Base-by-base conservation (phyloP, 2,888 invertebrate genomes). In the Agonopterix alstromeriana region DNA sequence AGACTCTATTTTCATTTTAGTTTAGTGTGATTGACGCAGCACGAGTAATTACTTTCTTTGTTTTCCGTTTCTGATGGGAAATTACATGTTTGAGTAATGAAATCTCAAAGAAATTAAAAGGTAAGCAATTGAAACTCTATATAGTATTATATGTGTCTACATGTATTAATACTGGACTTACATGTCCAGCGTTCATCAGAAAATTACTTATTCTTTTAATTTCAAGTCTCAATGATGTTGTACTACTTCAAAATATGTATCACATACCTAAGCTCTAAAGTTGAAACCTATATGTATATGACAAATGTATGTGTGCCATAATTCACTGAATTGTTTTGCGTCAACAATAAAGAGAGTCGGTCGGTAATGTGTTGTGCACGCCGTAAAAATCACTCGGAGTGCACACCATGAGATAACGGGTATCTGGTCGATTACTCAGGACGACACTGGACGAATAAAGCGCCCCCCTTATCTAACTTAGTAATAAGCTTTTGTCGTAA, bases 391-490 rank as follows among this genome's bases (percentile, higher is more conserved):
- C 67, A 67, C 70, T 60, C 67, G 56, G 61, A 66, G 63, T 68
- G 70, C 67, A 66, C 63, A 63, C 62, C 60, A 52, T 53, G 56
- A 76, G 82, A 84, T 81, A 80, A 60, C 65, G 12, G 60, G 60
- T 82, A 83, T 82, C 83, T 59, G 53, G 54, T 52, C 72, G 73
- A 82, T 82, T 81, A 81, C 67, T 82, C 82, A 77, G 55, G 54
- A 63, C 56, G 73, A 73, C 76, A 69, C 64, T 57, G 65, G 61
- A 68, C 69, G 63, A 70, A 67, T 70, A 73, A 75, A 73, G 42
- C 67, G 62, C 63, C 67, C 57, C 17, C 62, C 66, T 75, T 77
- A 80, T 77, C 78, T 61, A 27, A 27, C 27, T 5, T 48, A n/a
- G 54, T 50, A 58, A 62, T 53, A 46, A 48, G 45, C 43, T 49